Evolutionary conservation across 2,113 vertebrate genomes (phyloP), one percentile per base, ranked within the genome.

Genomic region (Myocastor coypus): DNA sequence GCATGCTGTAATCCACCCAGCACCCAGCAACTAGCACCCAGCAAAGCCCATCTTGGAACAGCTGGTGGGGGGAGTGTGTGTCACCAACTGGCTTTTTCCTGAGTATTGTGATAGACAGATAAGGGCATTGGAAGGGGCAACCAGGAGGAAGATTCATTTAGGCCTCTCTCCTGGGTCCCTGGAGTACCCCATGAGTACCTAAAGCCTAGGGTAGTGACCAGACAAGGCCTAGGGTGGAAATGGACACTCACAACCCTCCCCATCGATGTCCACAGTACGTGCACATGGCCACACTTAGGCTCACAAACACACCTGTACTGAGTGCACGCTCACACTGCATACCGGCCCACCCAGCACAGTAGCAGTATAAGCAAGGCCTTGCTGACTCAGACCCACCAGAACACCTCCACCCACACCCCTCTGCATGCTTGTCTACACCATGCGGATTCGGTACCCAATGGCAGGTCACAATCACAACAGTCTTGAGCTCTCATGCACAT

Each of bases 331-430:
- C 52, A 40, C 22, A 34, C 17, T 5, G 7, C 30, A 69, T 40
- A 50, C 61, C 50, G 50, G 83, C 50, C 63, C 24, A 13, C n/a
- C 34, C 20, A 37, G 61, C 50, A 68, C 34, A 20, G 30, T 3
- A 1, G 87, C n/a, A 1, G 28, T 20, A 20, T 46, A 26, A 77
- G 40, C 13, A 8, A 0, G 13, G 16, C 7, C 61, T n/a, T 3
- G 0, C 19, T 30, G 5, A 26, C 10, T 28, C 80, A 90, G 30
- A 22, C 7, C 26, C 61, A 55, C 37, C 11, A 61, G 22, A 37
- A 32, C 24, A 12, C 1, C 30, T 40, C 42, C 0, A 0, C 55
- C 63, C 46, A 82, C 68, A 57, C 57, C 17, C 52, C 57, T 26
- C 2, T n/a, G n/a, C 77, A 14, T 10, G 28, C 32, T 9, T 32